A percentile compares a stretch with the other conserved stretches of the same genome.
These are phyloP conservation scores for Hestina assimilis DNA, from an alignment of 1,140 invertebrate species.

Conservation along the genomic window DNA sequence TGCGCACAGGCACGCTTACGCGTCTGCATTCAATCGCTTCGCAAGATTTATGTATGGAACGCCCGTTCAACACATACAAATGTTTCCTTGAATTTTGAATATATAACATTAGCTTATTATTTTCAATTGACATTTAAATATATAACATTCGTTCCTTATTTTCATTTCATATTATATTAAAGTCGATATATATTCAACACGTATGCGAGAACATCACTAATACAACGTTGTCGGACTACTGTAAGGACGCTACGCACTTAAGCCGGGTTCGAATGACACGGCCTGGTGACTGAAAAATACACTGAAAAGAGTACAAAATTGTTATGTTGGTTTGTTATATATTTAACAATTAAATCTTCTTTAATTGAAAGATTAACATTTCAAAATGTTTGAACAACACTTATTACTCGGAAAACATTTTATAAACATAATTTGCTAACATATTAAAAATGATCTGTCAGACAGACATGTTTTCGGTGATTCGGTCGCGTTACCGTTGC, in stretches of 20 bases:
- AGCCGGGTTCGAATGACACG: too few relatives aligned
- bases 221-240: too few relatives aligned
- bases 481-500: constrained; percentile 13
- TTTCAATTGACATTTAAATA: background rate
- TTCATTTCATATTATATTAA: too few relatives aligned
- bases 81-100: constrained; percentile 59
- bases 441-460: constrained; percentile 20
- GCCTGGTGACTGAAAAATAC: too few relatives aligned
- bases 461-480: constrained; percentile 11
- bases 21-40: constrained; percentile 68
- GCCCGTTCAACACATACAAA: constrained; percentile 55
- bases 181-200: background rate
- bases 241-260: too few relatives aligned
- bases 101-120: constrained; percentile 16
- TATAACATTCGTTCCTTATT: background rate
- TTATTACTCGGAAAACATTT: background rate
- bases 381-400: too few relatives aligned
- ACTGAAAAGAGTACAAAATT: too few relatives aligned
- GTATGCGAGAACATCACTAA: constrained; percentile 19
- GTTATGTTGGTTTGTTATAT: too few relatives aligned
- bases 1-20: constrained; percentile 66
- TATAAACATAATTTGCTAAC: constrained; percentile 15
- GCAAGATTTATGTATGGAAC: constrained; percentile 65
- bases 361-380: too few relatives aligned
- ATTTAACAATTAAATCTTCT: too few relatives aligned